phyloP scores from a whole-genome alignment of 1,140 invertebrate genomes.

The Ladona fulva region DNA sequence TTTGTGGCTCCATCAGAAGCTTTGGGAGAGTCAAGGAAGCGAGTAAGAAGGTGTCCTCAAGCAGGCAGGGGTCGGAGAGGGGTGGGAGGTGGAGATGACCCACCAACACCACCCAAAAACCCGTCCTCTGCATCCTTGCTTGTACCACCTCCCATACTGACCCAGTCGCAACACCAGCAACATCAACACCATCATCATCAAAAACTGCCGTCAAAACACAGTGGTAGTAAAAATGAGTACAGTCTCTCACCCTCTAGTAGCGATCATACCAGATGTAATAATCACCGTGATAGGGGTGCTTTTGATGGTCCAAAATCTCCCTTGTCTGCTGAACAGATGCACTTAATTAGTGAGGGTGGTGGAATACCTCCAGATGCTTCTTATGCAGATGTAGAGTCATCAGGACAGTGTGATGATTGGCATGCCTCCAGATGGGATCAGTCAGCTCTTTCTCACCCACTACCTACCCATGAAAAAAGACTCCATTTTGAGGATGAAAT shows the following conservation, averaged over 20 bases:
- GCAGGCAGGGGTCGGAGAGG: slow-evolving; percentile 34
- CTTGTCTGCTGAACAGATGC: background rate
- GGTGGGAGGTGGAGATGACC: slow-evolving; percentile 29
- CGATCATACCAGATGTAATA: background rate
- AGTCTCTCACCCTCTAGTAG: background rate
- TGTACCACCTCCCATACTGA: background rate
- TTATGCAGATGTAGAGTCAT: slow-evolving; percentile 34
- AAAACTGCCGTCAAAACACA: slow-evolving; percentile 2
- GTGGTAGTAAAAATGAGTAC: too few relatives aligned
- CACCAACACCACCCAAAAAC: slow-evolving; percentile 19
- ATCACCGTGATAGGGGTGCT: background rate
- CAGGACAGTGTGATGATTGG: slow-evolving; percentile 3
- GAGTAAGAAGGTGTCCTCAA: slow-evolving; percentile 36
- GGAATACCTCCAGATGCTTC: slow-evolving; percentile 33
- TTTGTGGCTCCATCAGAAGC: slow-evolving; percentile 32
- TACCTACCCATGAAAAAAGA: background rate
- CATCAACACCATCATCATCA: slow-evolving; percentile 12
- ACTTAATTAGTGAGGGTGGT: slow-evolving; percentile 12
- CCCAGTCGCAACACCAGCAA: background rate
- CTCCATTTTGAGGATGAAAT: slow-evolving; percentile 6
- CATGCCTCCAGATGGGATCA: too few relatives aligned
- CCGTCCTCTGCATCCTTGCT: background rate
- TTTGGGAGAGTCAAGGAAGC: slow-evolving; percentile 35
- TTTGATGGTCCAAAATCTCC: slow-evolving; percentile 15
- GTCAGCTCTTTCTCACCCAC: too few relatives aligned